Percentiles rank a stretch among this genome's conserved stretches.
These are phyloP conservation scores for Harpagoxenus sublaevis DNA, from an alignment of 2,888 invertebrate genomes.

Conservation along the genomic window DNA sequence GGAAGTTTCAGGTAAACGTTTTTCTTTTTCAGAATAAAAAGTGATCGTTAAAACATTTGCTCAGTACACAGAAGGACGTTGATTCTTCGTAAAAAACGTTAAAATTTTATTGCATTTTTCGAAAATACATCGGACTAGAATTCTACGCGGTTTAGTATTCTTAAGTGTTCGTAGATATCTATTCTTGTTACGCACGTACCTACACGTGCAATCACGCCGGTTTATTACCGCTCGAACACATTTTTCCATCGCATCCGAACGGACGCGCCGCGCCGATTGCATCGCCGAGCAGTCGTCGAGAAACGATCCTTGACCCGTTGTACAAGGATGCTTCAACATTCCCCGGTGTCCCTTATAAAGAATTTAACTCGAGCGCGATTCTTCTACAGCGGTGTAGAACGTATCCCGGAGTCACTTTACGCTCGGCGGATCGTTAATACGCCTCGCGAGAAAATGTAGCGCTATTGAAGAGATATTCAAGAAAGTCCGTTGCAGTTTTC, in stretches of 20 bases:
- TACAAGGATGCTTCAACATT: conserved; percentile 34
- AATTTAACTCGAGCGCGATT: conserved; percentile 50
- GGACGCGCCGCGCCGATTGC: conserved; percentile 16
- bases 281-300: conserved; percentile 31
- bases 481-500: conserved; percentile 44
- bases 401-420: conserved; percentile 46
- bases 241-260: conserved; percentile 18
- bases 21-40: neutral
- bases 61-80: neutral
- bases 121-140: neutral
- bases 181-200: neutral
- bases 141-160: neutral
- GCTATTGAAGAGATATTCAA: conserved; percentile 43
- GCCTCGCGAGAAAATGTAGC: conserved; percentile 52
- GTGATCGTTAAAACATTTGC: neutral
- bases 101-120: neutral
- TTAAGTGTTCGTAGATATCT: neutral
- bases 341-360: conserved; percentile 49
- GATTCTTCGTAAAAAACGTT: neutral
- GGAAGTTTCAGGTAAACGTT: neutral
- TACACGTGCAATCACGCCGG: conserved; percentile 4
- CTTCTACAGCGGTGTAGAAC: conserved; percentile 26
- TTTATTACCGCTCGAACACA: conserved; percentile 27
- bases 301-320: conserved; percentile 61
- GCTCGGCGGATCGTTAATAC: conserved; percentile 52